A percentile compares a stretch with the other conserved stretches of the same genome.
Conservation (phyloP, 2,888 invertebrate genomes). For the Labia minor region DNA sequence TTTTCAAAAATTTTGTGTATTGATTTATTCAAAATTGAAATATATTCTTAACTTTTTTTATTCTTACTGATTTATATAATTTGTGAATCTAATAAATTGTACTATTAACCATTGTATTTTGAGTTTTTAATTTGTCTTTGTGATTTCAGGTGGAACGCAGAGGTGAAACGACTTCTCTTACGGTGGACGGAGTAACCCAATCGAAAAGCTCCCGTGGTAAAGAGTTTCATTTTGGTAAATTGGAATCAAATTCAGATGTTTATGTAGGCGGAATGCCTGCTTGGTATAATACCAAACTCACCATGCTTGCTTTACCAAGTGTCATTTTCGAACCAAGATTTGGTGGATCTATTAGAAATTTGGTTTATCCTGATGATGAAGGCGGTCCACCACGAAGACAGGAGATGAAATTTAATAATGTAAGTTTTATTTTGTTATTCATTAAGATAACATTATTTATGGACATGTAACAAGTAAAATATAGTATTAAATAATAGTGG, state of each 20-base stretch:
- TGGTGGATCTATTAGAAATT: conserved; percentile 78
- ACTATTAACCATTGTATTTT: too few species aligned
- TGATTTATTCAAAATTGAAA: too few species aligned
- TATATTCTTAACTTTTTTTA: too few species aligned
- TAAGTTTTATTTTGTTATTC: conserved; percentile 29
- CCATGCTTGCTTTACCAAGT: conserved; percentile 73
- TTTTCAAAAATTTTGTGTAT: too few species aligned
- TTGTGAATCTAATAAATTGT: too few species aligned
- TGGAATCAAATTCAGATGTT: conserved; percentile 80
- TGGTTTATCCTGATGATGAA: conserved; percentile 78
- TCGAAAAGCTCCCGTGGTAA: conserved; percentile 72
- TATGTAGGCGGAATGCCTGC: conserved; percentile 94
- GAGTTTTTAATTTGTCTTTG: background rate
- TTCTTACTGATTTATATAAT: too few species aligned
- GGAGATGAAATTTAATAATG: conserved; percentile 70
- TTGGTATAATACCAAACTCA: conserved; percentile 80
- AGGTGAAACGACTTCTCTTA: conserved; percentile 70
- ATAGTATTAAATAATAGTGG: too few species aligned
- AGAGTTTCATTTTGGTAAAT: conserved; percentile 79
- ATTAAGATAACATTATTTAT: too few species aligned
- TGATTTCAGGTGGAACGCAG: conserved; percentile 49
- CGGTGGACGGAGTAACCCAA: conserved; percentile 74
- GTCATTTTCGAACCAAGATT: conserved; percentile 90
- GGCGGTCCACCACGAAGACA: conserved; percentile 67
- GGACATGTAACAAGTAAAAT: too few species aligned